Conservation (phyloP, 2,113 vertebrate genomes). For the Sisor rabdophorus region DNA sequence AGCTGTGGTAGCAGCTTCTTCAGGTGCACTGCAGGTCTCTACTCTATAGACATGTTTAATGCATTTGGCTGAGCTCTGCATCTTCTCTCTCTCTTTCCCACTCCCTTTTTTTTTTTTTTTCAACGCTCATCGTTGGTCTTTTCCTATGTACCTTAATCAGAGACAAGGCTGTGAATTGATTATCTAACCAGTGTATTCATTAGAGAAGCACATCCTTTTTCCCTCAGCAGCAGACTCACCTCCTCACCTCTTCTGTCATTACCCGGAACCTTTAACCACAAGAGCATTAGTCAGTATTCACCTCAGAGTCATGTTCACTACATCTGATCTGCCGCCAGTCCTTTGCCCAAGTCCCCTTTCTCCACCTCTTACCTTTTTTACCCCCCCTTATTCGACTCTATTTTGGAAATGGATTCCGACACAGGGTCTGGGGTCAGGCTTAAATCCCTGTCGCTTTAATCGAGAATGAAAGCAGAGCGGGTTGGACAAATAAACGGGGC, state of each 20-base stretch:
- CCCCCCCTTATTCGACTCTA: neutral
- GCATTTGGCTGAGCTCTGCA: constrained; percentile 33
- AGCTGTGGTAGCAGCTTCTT: constrained; percentile 41
- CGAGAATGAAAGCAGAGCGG: constrained; percentile 41
- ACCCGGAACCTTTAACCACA: neutral
- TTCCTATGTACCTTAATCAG: constrained; percentile 27
- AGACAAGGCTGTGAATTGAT: constrained; percentile 38
- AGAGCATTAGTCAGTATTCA: constrained; percentile 3
- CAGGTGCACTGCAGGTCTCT: constrained; percentile 45
- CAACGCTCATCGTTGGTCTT: constrained; percentile 7
- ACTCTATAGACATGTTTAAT: constrained; percentile 48
- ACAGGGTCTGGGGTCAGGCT: constrained; percentile 28
- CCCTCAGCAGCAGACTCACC: constrained; percentile 13
- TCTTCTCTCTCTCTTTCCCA: neutral
- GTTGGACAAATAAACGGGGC: constrained; percentile 45
- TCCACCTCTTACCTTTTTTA: too few relatives aligned
- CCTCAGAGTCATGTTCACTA: constrained; percentile 4
- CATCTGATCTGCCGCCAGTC: neutral
- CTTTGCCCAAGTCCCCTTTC: neutral
- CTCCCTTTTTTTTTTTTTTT: constrained; percentile 7
- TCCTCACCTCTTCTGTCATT: constrained; percentile 12
- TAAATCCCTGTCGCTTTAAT: constrained; percentile 39
- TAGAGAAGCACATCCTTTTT: constrained; percentile 41
- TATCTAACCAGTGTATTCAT: constrained; percentile 44
- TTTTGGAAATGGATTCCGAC: constrained; percentile 22